Evolutionary conservation across 2,113 vertebrate genomes (phyloP).

Genomic region (Mesoclemmys tuberculata): DNA sequence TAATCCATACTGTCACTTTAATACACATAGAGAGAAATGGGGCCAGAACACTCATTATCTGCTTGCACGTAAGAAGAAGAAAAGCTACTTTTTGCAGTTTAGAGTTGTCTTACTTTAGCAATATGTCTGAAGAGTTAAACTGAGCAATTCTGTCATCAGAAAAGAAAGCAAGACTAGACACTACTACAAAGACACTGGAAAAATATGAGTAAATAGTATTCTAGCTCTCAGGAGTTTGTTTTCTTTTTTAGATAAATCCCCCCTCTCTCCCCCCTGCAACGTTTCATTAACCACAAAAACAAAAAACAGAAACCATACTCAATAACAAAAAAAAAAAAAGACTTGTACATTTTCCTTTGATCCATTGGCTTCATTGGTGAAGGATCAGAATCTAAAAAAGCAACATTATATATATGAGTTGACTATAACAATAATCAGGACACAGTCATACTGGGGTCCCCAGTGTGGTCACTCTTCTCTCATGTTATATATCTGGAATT

Average conservation of each 20-base stretch:
- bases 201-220: slow-evolving; percentile 45
- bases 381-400: neutral
- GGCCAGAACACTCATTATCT: slow-evolving; percentile 17
- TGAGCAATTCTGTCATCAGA: slow-evolving; percentile 26
- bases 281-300: neutral
- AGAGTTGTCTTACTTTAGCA: slow-evolving; percentile 59
- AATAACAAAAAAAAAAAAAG: neutral
- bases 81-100: slow-evolving; percentile 20
- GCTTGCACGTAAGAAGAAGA: slow-evolving; percentile 21
- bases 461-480: neutral
- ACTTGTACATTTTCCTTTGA: neutral
- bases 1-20: neutral
- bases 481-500: slow-evolving; percentile 33
- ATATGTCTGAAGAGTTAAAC: slow-evolving; percentile 40
- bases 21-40: neutral
- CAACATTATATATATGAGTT: neutral
- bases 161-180: slow-evolving; percentile 33
- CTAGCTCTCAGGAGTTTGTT: slow-evolving; percentile 32
- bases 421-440: slow-evolving; percentile 53
- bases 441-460: neutral
- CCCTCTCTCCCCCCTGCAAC: neutral
- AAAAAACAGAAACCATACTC: neutral
- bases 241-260: slow-evolving; percentile 30
- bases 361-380: neutral
- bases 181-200: slow-evolving; percentile 50